A percentile compares a stretch with the other conserved stretches of the same genome.
These are phyloP conservation scores for Montipora foliosa DNA, from an alignment of 64 coral and sea anemone genomes.

Conservation along the genomic window DNA sequence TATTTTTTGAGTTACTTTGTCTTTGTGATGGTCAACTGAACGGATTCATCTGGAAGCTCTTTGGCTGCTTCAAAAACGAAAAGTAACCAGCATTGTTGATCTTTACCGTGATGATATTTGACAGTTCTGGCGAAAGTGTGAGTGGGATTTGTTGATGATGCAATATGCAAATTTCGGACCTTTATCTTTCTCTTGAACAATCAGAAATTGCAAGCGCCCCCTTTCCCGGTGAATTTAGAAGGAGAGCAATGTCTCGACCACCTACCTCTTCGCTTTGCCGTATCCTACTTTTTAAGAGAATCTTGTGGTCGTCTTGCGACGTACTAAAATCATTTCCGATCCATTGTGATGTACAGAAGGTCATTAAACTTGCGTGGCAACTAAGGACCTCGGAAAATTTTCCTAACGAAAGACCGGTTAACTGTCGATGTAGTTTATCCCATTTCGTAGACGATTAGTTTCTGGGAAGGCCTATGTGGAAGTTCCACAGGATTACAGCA, in stretches of 20 bases:
- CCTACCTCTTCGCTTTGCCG: not conserved
- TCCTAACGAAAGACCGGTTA: too few relatives aligned
- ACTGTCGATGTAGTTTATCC: not conserved
- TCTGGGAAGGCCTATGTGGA: not conserved
- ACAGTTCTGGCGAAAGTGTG: not conserved
- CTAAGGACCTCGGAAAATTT: too few relatives aligned
- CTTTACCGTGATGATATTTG: not conserved
- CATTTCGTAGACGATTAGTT: not conserved
- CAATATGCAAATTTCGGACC: constrained; percentile 38
- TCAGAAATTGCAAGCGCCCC: too few relatives aligned
- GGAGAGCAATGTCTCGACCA: not conserved
- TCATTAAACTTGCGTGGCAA: too few relatives aligned
- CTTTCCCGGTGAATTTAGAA: not conserved
- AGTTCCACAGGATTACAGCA: not conserved
- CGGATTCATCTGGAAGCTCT: not conserved
- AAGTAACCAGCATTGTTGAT: not conserved
- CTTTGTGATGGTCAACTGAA: not conserved
- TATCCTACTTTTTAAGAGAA: too few relatives aligned
- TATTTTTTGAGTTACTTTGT: not conserved
- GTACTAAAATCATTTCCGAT: too few relatives aligned
- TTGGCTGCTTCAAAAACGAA: not conserved
- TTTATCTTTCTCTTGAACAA: not conserved
- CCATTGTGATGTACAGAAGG: too few relatives aligned
- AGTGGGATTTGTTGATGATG: not conserved
- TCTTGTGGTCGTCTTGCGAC: too few relatives aligned